Conservation (phyloP, 2,797 vertebrate species). For the Cirrhinus molitorella region DNA sequence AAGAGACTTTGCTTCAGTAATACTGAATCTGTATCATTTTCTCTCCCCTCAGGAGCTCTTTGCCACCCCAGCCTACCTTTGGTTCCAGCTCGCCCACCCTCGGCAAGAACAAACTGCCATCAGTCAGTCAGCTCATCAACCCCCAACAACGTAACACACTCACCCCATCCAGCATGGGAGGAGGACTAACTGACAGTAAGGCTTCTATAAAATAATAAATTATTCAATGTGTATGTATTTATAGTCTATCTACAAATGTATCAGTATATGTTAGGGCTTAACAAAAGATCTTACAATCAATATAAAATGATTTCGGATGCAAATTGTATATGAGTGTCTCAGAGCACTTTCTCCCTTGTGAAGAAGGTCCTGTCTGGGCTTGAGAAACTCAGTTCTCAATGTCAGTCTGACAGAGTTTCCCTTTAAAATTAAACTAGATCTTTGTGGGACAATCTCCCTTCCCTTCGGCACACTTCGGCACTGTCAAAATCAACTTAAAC, state of each 20-base stretch:
- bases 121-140: slow-evolving; percentile 98
- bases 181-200: slow-evolving; percentile 96
- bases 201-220: slow-evolving; percentile 33
- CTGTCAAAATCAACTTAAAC: slow-evolving; percentile 38
- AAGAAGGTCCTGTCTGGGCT: slow-evolving; percentile 65
- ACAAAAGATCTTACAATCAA: neutral
- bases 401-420: slow-evolving; percentile 59
- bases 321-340: neutral
- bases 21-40: slow-evolving; percentile 63
- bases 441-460: slow-evolving; percentile 65
- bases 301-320: neutral
- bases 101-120: slow-evolving; percentile 97
- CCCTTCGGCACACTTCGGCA: slow-evolving; percentile 35
- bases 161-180: slow-evolving; percentile 91
- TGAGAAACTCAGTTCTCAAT: slow-evolving; percentile 59
- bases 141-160: slow-evolving; percentile 96
- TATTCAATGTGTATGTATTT: neutral
- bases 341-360: neutral
- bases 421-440: slow-evolving; percentile 68
- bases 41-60: slow-evolving; percentile 83
- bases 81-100: slow-evolving; percentile 92
- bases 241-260: neutral
- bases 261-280: neutral
- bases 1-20: neutral
- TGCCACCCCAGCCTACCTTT: slow-evolving; percentile 88